Evolutionary conservation across 2,113 vertebrate genomes (phyloP).

Genomic region (Glaucidium brasilianum): DNA sequence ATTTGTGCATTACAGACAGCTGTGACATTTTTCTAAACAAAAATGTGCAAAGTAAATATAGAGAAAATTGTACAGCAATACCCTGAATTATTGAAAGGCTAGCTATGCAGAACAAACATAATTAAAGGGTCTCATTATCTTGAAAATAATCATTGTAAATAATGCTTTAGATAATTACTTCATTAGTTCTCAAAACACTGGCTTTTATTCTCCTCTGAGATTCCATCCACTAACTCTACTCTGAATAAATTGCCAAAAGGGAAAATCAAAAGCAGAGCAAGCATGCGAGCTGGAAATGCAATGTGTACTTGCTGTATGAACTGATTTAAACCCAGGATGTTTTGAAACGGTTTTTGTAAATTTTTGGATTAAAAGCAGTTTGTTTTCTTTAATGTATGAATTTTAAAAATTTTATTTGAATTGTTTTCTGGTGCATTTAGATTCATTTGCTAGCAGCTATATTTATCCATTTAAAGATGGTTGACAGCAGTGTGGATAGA

Average conservation of each 20-base stretch:
- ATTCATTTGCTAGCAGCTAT: neutral
- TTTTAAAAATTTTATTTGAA: neutral
- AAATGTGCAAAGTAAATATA: neutral
- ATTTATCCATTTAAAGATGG: neutral
- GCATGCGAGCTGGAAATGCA: neutral
- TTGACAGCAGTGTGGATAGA: neutral
- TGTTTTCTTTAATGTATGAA: neutral
- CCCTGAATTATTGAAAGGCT: constrained; percentile 54
- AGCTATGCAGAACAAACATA: constrained; percentile 58
- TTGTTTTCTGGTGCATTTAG: neutral
- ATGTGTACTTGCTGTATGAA: neutral
- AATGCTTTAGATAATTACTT: constrained; percentile 68
- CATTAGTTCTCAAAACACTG: constrained; percentile 53
- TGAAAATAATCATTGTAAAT: constrained; percentile 61
- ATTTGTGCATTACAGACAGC: neutral
- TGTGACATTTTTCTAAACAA: neutral
- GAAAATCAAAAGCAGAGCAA: constrained; percentile 22
- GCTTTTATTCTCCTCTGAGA: constrained; percentile 62
- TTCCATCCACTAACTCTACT: neutral
- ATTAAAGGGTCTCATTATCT: constrained; percentile 67
- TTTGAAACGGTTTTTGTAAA: neutral
- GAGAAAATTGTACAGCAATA: neutral
- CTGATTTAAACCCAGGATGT: neutral
- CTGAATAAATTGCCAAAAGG: constrained; percentile 53
- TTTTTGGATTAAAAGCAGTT: neutral